These are phyloP conservation scores for Xylocopa sonorina DNA, from an alignment of 1,140 invertebrate species.

Conservation along the genomic window DNA sequence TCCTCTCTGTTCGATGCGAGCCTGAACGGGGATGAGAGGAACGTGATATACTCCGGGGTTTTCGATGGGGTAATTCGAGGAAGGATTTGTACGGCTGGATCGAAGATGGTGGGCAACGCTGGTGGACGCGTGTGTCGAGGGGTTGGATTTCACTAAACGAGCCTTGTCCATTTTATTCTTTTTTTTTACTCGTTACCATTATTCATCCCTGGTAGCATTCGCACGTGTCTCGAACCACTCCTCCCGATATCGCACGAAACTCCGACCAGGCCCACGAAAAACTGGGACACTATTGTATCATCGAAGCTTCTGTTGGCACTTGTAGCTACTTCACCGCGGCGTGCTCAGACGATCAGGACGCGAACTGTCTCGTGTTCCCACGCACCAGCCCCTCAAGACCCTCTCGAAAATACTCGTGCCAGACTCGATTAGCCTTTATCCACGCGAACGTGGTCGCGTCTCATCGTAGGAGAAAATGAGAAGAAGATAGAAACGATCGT, in stretches of 20 bases:
- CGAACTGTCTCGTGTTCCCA: constrained; percentile 36
- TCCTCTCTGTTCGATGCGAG: neutral
- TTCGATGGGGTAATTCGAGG: neutral
- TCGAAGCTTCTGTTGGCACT: constrained; percentile 18
- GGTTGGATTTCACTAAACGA: no score
- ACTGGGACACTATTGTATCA: constrained; percentile 27
- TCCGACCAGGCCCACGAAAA: neutral
- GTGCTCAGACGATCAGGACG: constrained; percentile 23
- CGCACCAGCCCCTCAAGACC: constrained; percentile 8
- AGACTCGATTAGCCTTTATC: constrained; percentile 28
- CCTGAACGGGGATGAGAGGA: neutral
- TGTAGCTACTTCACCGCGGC: constrained; percentile 31
- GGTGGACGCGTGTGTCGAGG: no score
- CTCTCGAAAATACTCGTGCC: constrained; percentile 39
- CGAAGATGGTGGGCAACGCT: neutral
- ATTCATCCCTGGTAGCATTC: neutral
- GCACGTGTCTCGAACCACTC: neutral
- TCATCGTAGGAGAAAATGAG: no score
- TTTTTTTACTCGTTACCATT: neutral
- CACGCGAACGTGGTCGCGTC: neutral
- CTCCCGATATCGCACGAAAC: neutral
- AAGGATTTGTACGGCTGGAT: no score
- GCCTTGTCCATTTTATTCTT: no score
- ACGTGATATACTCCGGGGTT: neutral
- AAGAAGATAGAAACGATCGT: neutral